Evolutionary conservation across 2,797 vertebrate genomes (phyloP).

Genomic region (Coregonus sp.): DNA sequence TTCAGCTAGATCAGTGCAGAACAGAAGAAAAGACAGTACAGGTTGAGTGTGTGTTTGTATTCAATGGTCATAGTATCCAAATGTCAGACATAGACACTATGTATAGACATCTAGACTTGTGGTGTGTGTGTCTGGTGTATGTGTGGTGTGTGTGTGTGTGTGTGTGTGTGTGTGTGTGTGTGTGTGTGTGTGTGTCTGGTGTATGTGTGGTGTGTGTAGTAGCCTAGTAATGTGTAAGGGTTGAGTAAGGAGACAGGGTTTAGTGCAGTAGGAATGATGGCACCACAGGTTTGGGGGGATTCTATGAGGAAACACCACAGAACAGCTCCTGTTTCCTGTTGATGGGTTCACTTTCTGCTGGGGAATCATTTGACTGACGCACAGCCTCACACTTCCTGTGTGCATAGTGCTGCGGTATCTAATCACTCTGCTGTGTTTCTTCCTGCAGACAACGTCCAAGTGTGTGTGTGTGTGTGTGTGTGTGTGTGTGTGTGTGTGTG

Average conservation of each 20-base stretch:
- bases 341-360: slow-evolving; percentile 11
- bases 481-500: slow-evolving; percentile 8
- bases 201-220: background rate
- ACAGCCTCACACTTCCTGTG: slow-evolving; percentile 17
- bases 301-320: background rate
- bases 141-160: too few relatives aligned
- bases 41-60: background rate
- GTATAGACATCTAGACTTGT: too few relatives aligned
- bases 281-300: background rate
- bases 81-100: too few relatives aligned
- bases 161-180: too few relatives aligned
- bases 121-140: too few relatives aligned
- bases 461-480: slow-evolving; percentile 6
- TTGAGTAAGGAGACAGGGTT: slow-evolving; percentile 18
- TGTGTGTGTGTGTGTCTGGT: background rate
- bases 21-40: too few relatives aligned
- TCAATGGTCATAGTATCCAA: background rate
- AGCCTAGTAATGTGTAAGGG: too few relatives aligned
- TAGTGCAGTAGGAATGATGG: slow-evolving; percentile 7
- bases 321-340: slow-evolving; percentile 22
- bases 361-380: slow-evolving; percentile 1
- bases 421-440: slow-evolving; percentile 7
- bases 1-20: too few relatives aligned
- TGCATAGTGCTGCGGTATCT: background rate
- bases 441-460: slow-evolving; percentile 11